phyloP scores from a whole-genome alignment of 2,113 vertebrate genomes.

The Rhegmatorhina hoffmannsi region DNA sequence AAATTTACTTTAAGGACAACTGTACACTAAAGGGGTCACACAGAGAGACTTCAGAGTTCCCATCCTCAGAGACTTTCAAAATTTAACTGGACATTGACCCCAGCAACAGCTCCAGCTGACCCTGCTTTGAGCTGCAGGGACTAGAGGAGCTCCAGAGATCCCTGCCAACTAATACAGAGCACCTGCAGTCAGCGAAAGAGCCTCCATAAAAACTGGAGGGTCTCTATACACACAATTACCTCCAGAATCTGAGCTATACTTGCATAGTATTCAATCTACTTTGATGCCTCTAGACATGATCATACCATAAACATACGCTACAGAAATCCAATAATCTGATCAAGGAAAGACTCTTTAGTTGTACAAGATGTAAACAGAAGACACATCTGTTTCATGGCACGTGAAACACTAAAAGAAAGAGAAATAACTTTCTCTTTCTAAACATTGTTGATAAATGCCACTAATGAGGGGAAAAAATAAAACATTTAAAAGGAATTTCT shows the following conservation, averaged over 20 bases:
- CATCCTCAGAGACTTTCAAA: not conserved
- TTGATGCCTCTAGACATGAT: not conserved
- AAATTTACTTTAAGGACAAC: not conserved
- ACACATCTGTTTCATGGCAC: not conserved
- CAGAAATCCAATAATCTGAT: not conserved
- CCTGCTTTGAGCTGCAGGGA: not conserved
- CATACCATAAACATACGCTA: not conserved
- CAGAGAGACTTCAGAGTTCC: not conserved
- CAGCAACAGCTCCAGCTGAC: not conserved
- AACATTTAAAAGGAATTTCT: not conserved
- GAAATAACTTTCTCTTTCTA: not conserved
- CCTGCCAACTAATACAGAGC: not conserved
- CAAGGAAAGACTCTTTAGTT: not conserved
- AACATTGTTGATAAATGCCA: not conserved
- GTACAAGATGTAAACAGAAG: not conserved
- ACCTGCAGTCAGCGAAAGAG: not conserved
- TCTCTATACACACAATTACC: not conserved
- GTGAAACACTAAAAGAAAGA: not conserved
- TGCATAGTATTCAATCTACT: not conserved
- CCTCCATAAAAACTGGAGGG: not conserved
- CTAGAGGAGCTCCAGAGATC: not conserved
- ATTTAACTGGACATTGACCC: no score
- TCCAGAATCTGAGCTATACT: not conserved
- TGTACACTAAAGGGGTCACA: not conserved
- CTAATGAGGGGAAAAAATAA: accelerated